Percentiles rank a stretch among this genome's conserved stretches.
These are phyloP conservation scores for Hylaeus anthracinus DNA, from an alignment of 1,140 invertebrate species.

Conservation along the genomic window DNA sequence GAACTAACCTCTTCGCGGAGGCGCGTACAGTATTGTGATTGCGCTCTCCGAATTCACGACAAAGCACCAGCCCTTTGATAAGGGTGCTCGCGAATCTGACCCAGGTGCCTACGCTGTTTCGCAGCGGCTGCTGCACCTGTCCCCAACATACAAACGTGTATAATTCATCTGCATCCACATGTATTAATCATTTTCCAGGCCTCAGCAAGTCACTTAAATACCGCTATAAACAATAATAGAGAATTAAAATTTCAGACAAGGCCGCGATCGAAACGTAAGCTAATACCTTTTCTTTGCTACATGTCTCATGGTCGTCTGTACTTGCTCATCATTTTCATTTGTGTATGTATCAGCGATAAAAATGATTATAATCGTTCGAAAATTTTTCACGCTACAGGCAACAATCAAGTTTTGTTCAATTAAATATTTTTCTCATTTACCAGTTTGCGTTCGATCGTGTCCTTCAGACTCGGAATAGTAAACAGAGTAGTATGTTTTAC, in stretches of 20 bases:
- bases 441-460: slow-evolving; percentile 22
- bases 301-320: background rate
- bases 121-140: slow-evolving; percentile 88
- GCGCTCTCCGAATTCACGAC: slow-evolving; percentile 82
- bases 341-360: background rate
- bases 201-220: slow-evolving; percentile 32
- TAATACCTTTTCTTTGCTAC: background rate
- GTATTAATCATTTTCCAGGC: slow-evolving; percentile 31
- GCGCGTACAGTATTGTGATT: slow-evolving; percentile 69
- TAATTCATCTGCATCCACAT: slow-evolving; percentile 42
- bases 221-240: slow-evolving; percentile 58
- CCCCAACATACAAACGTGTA: slow-evolving; percentile 78
- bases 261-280: slow-evolving; percentile 1
- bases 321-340: background rate
- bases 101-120: slow-evolving; percentile 89
- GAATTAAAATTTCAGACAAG: slow-evolving; percentile 26
- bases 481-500: background rate
- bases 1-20: slow-evolving; percentile 79
- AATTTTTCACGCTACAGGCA: background rate
- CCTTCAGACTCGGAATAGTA: slow-evolving; percentile 2
- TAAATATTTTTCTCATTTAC: background rate
- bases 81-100: slow-evolving; percentile 94
- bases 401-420: background rate
- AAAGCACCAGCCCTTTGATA: slow-evolving; percentile 94
- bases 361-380: background rate